These are phyloP conservation scores for Guaruba guarouba DNA, from an alignment of 2,113 vertebrate genomes.

Conservation along the genomic window DNA sequence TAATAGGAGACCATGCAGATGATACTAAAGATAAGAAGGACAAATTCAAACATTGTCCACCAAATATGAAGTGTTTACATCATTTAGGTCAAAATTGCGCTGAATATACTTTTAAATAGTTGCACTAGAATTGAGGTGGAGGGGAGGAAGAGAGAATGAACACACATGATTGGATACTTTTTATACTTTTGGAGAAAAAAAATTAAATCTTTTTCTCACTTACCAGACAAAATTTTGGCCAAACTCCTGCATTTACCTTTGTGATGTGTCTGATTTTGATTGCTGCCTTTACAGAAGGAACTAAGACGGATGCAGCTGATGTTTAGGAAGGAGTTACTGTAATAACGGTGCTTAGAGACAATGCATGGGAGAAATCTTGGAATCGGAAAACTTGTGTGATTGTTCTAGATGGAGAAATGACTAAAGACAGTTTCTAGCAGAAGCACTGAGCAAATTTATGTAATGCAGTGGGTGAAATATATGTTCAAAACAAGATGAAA, in stretches of 20 bases:
- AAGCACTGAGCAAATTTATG: not conserved
- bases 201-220: not conserved
- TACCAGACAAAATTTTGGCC: not conserved
- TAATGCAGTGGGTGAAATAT: not conserved
- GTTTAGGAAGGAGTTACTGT: not conserved
- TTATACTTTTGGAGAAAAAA: not conserved
- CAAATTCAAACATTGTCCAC: not conserved
- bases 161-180: not conserved
- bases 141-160: accelerated
- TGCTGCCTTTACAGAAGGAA: not conserved
- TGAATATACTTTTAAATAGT: not conserved
- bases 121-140: not conserved
- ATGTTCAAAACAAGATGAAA: not conserved
- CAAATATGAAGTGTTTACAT: not conserved
- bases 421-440: not conserved
- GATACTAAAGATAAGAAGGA: not conserved
- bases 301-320: not conserved
- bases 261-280: not conserved
- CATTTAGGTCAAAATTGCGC: not conserved
- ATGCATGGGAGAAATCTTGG: not conserved
- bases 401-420: not conserved
- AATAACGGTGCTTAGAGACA: not conserved
- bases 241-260: not conserved
- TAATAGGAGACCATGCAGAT: not conserved
- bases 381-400: not conserved